Conservation (phyloP, 2,113 vertebrate genomes). For the Platysteira castanea region DNA sequence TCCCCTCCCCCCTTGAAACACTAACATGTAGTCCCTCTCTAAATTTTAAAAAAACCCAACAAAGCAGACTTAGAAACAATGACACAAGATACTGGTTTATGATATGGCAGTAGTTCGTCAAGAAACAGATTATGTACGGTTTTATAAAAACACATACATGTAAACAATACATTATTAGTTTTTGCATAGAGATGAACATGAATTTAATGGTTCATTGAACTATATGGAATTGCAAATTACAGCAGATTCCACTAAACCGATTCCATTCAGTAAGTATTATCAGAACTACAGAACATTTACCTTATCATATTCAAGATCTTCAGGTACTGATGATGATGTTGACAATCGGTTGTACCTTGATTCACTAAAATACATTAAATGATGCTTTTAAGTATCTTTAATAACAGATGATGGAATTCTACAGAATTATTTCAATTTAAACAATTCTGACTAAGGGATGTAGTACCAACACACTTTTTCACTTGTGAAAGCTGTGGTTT, state of each 20-base stretch:
- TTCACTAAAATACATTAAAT: conserved; percentile 47
- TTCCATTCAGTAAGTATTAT: not conserved
- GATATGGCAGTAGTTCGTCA: not conserved
- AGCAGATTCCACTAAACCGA: not conserved
- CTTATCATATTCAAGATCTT: conserved; percentile 68
- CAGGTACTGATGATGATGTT: conserved; percentile 54
- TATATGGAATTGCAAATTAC: not conserved
- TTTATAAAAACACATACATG: not conserved
- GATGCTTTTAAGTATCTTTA: not conserved
- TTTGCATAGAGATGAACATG: not conserved
- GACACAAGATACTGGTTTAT: not conserved
- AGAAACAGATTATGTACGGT: not conserved
- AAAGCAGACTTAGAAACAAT: not conserved
- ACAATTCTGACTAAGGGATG: not conserved
- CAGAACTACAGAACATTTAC: conserved; percentile 47
- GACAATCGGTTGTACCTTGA: conserved; percentile 61
- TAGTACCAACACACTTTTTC: not conserved
- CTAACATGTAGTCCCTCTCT: not conserved
- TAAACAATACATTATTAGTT: not conserved
- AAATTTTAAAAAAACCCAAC: not conserved
- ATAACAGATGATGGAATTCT: not conserved
- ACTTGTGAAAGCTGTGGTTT: not conserved
- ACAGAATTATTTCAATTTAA: not conserved
- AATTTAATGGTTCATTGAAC: not conserved
- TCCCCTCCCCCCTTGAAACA: not conserved